phyloP scores from a whole-genome alignment of 1,140 invertebrate species.

The Ctenoplectra terminalis region DNA sequence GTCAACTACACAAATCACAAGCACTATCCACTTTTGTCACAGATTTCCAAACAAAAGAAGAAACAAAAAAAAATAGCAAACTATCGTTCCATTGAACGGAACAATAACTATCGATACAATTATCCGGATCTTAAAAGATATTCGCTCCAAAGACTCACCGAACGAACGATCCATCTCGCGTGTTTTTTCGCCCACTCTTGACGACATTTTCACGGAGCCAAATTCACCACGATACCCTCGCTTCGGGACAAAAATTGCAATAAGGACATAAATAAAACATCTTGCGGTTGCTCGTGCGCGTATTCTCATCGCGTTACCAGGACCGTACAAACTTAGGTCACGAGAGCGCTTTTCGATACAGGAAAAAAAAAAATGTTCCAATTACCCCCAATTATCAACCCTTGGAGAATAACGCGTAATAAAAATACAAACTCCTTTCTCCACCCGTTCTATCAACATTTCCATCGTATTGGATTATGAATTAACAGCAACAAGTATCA shows the following conservation, averaged over 20 bases:
- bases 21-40: background rate
- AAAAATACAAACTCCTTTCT: too few relatives aligned
- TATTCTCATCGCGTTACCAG: constrained; percentile 51
- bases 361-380: too few relatives aligned
- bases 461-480: rapidly evolving
- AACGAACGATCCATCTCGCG: background rate
- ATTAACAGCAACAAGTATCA: background rate
- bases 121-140: background rate
- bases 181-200: background rate
- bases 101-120: background rate
- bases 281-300: constrained; percentile 56
- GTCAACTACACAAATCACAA: background rate
- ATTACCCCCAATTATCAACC: too few relatives aligned
- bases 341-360: too few relatives aligned
- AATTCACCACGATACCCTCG: constrained; percentile 22
- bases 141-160: background rate
- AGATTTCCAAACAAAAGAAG: background rate
- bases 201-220: constrained; percentile 22
- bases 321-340: constrained; percentile 42
- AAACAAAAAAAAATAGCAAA: too few relatives aligned
- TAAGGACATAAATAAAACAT: constrained; percentile 59
- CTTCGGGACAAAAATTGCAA: constrained; percentile 54
- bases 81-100: background rate
- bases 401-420: too few relatives aligned
- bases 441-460: background rate